Evolutionary conservation across 2,888 invertebrate genomes (phyloP), one percentile per base, ranked within the genome.

Genomic region (Stramonita haemastoma): DNA sequence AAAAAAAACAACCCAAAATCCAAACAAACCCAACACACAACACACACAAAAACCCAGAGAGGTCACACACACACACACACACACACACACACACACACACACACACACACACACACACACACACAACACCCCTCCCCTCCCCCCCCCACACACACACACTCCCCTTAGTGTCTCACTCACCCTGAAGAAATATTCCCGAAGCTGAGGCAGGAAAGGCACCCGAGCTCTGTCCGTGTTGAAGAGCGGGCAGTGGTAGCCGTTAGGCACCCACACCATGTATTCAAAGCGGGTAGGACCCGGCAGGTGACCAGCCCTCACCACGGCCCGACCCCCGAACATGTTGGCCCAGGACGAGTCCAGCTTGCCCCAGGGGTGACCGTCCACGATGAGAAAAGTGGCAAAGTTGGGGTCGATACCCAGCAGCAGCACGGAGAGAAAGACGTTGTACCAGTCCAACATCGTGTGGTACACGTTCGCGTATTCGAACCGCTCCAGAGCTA

Each of bases 381-480:
- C 95, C n/a, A 95, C 90, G 85, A 94, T 92, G 29, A 95, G 88
- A n/a, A 95, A 93, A 22, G 93, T 93, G 2, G 93, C 91, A 13
- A 93, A 87, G n/a, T 90, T 88, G 13, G 93, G 93, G 22, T 91
- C 77, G 17, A 91, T 34, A 46, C 91, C 87, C n/a, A 94, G 93
- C 8, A 93, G 89, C 19, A 91, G 90, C 29, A 92, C 89, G 89
- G 93, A 91, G 6, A 94, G 89, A 86, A 93, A 95, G 11, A 93
- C 93, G 87, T 93, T 94, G 90, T 93, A 95, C 89, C 92, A 92
- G 89, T 95, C 95, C 0, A 94, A 93, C 92, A 95, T 93, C 0
- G 94, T 93, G 87, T 94, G 94, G 89, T 95, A 95, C 22, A 94
- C 60, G 87, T 95, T 95, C 13, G 92, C 95, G 90, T 94, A 95